Evolutionary conservation across 35 echinoderm and acorn worm species (phyloP), one percentile per base, ranked within the genome.

Genomic region (Apostichopus parvimensis): DNA sequence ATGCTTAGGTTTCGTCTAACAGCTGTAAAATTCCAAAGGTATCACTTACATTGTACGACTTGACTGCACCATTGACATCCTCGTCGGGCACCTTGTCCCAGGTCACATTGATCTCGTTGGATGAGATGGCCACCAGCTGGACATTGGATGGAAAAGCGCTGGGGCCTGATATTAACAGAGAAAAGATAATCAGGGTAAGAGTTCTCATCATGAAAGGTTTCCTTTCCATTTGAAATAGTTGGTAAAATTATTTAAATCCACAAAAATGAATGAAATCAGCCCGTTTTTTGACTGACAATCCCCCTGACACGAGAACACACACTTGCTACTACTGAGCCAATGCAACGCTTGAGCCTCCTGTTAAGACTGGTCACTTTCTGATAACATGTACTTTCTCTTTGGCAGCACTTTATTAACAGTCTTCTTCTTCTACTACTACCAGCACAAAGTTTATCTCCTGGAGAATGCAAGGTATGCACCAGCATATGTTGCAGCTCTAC

Each of bases 61-160:
- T 54, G n/a, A 97, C 66, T 53, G 73, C 12, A n/a, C 95, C 95
- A 24, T 97, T 97, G 68, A 93, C 76, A 75, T 93, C 88, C 5
- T 91, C 91, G 53, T 28, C 66, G 45, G 91, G 56, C 4, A 97
- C 71, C 11, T 70, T 57, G 4, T 92, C 87, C 95, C 95, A 97
- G 9, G 91, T 93, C 5, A 97, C 87, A 9, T 87, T 58, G 20
- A 97, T 78, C 11, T 26, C 79, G 5, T 76, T 21, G 13, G 93
- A 45, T 0, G 54, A 52, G 25, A 94, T 76, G 34, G 80, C 93
- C 10, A 64, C 80, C 6, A 97, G 83, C 68, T 20, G 7, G 8
- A 97, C 91, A 73, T 88, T 81, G 17, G 56, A 13, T 2, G 95
- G 95, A 20, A 93, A 62, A 4, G 71, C 77, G 57, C 60, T 60